Evolutionary conservation across 2,888 invertebrate genomes (phyloP), one percentile per base, ranked within the genome.

Genomic region (Hypomecis punctinalis): DNA sequence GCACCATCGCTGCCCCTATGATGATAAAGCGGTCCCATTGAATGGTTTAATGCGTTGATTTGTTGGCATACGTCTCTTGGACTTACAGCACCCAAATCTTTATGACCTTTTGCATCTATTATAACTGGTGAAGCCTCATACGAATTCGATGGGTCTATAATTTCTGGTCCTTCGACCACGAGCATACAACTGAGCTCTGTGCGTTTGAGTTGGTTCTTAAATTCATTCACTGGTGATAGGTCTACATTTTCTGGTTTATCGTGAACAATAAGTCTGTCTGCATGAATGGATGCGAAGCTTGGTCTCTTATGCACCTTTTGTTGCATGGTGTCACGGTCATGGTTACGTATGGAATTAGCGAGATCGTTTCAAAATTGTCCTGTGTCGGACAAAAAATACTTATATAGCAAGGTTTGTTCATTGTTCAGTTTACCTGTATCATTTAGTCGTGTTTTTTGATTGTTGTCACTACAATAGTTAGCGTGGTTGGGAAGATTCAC

Each of bases 41-140:
- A 81, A 76, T 72, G 75, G 74, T 73, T 73, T 80, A 79, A 85
- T 81, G 76, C 83, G 83, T 86, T 88, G 87, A 89, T 88, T 86
- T 89, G 89, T 88, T 84, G 79, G 80, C 83, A 75, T 82, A 85
- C 81, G 82, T 84, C 85, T 87, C 85, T 80, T 77, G 75, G 83
- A 84, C 84, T 84, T 84, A 74, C 71, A 58, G 36, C 64, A 68
- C 61, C 89, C 86, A 86, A 68, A 75, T 61, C 77, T 80, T 42
- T 42, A 11, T 70, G 89, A 89, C 63, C 87, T 70, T 53, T 68
- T 60, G 59, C 62, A 56, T 63, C 69, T 71, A 62, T 66, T 54
- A 49, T 66, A 53, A 33, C 23, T 62, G 65, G 42, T 69, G 54
- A 63, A 69, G 58, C 43, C 56, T 63, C 48, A 61, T 68, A 70